Base-by-base conservation (phyloP, 2,113 vertebrate genomes). In the Oenanthe melanoleuca region DNA sequence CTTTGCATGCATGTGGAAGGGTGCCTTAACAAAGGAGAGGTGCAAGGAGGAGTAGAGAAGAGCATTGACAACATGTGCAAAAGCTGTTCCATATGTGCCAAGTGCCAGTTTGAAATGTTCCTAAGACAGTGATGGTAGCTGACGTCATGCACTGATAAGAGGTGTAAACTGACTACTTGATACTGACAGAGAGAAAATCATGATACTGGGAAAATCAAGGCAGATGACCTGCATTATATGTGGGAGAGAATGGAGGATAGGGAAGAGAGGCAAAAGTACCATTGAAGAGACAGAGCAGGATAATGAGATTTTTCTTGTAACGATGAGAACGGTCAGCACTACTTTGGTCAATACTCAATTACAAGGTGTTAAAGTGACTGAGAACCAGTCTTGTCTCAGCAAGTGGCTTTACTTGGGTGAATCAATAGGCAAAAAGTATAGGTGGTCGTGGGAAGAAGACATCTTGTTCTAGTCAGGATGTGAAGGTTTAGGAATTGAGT, bases 321-420 rank as follows among this genome's bases (percentile, higher is more conserved):
- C 0, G 6, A 59, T 80, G 75, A 66, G 55, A 88, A 70, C 0
- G 0, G 64, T 74, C 37, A 18, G 17, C 2, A 5, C 49, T 47
- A 8, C 49, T 91, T 80, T n/a, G 69, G 64, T 92, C 86, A 64
- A 19, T 90, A 67, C 80, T 90, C 2, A 1, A 78, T 94, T 90
- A 80, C 64, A 66, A 66, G 47, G 34, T 92, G 82, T 70, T 65
- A 44, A 55, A 52, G 42, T 38, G 82, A 38, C 66, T 42, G 71
- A 77, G 50, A 63, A 24, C 8, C 72, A 31, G 55, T n/a, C 56
- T 59, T 65, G 55, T 69, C 69, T 66, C 56, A 71, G 37, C 29
- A 55, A 28, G 29, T 65, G 80, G 31, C 59, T 93, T 69, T 80
- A 23, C 11, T 21, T 88, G 59, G 7, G 4, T 82, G 55, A 86